Conservation (phyloP, 2,888 invertebrate species). For the Torymus aiolomorphi region DNA sequence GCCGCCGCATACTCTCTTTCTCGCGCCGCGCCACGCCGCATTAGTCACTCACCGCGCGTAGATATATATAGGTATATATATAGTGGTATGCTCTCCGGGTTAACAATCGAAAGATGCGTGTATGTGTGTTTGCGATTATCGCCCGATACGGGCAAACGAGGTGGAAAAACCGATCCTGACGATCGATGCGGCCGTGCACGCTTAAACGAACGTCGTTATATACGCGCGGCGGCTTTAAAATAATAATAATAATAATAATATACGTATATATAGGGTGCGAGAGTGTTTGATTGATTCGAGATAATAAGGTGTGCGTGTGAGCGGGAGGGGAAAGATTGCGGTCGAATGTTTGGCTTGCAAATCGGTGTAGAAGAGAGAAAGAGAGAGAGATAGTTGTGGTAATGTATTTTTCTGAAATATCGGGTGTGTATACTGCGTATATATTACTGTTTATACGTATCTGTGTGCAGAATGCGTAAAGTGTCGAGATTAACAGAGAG, state of each 20-base stretch:
- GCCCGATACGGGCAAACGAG: constrained; percentile 11
- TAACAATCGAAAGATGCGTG: constrained; percentile 4
- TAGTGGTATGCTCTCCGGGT: neutral
- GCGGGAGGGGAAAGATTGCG: neutral
- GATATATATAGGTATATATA: neutral
- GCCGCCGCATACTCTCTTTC: neutral
- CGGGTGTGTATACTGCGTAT: too few relatives aligned
- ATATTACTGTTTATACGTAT: too few relatives aligned
- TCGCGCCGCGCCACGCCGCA: neutral
- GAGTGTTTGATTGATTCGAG: constrained; percentile 26
- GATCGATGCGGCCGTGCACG: constrained; percentile 17
- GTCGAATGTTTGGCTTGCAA: neutral
- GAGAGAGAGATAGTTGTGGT: too few relatives aligned
- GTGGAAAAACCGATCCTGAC: constrained; percentile 22
- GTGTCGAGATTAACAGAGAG: too few relatives aligned
- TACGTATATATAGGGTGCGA: neutral
- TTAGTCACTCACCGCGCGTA: neutral
- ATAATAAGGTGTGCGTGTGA: neutral
- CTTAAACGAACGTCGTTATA: constrained; percentile 32
- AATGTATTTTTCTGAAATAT: too few relatives aligned
- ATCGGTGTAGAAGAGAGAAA: too few relatives aligned
- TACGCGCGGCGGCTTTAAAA: neutral
- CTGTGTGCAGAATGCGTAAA: too few relatives aligned
- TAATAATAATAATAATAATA: neutral
- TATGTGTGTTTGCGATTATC: neutral